Base-by-base conservation (phyloP, 2,888 invertebrate genomes). In the Escarpia spicata region DNA sequence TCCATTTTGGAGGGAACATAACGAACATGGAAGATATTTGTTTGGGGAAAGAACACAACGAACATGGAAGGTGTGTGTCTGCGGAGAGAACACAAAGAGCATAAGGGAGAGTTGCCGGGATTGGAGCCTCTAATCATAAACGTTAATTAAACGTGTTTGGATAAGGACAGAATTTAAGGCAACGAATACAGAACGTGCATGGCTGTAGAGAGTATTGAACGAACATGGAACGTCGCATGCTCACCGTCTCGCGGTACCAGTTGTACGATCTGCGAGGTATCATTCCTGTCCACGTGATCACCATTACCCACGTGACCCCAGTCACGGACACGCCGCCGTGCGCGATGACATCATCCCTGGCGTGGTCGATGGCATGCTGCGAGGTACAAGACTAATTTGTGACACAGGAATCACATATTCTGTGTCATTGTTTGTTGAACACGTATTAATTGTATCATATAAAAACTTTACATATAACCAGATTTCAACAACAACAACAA, bases 241-340 rank as follows among this genome's bases (percentile, higher is more conserved):
- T 43, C 44, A 91, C 91, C 91, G 43, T 43, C 26, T 91, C 91
- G 12, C 44, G 91, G 37, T 44, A 43, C 3, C 43, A 26, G 91
- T 43, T 19, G 91, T 91, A 91, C 15, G 91, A 91, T n/a, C 6
- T 19, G 43, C 91, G 43, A 43, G 91, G 91, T 26, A 31, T 15
- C 91, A 91, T 44, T 43, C 26, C 91, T 43, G 91, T 91, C 91
- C 91, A 91, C 43, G 91, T 91, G 91, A 91, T 91, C 37, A 91
- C 91, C 43, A 91, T 44, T 6, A 44, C 91, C 43, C 44, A 91
- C 15, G 43, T 91, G 44, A 91, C 26, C 19, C 91, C 31, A 43
- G 91, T 91, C 43, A 43, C 44, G 15, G 43, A 43, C 43, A 91
- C 91, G 26, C 91, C 91, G 37, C 91, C 91, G 37, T 91, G 91